Evolutionary conservation across 2,113 vertebrate species (phyloP), one percentile per base, ranked within the genome.

Genomic region (Chaetodon auriga): DNA sequence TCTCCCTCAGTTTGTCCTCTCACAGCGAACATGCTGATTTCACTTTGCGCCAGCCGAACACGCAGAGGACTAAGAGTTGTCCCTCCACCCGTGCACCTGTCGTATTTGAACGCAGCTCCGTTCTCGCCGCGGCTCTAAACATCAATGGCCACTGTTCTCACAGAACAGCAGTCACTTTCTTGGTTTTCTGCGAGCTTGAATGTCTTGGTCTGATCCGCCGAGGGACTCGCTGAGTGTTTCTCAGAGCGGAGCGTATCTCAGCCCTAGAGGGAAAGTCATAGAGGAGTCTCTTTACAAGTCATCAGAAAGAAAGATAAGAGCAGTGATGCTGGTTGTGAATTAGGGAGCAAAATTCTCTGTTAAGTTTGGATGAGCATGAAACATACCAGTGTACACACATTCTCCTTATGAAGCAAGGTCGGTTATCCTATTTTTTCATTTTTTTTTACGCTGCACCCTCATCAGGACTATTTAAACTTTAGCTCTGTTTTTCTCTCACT

Each of bases 141-240:
- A 88, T 91, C 91, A 85, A 73, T 76, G 60, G 82, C 55, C 80
- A 38, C 62, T 41, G 11, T 78, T 74, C 65, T 83, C 83, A 16
- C 74, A 53, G 43, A 64, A 16, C 81, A 78, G 45, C 25, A 68
- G 64, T 71, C 81, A 74, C 83, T 53, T 86, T 63, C 76, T 68
- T 75, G 69, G 58, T 75, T 83, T 73, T 46, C 58, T 3, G 5
- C 2, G 6, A 11, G 16, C 53, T 61, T 61, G 45, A 63, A 68
- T 15, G 57, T 79, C 48, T 81, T 30, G 54, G 77, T 72, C 51
- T 86, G 78, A 91, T 87, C 75, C 16, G 10, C 80, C 57, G 43
- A 21, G 83, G 80, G 80, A 83, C 73, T 68, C 1, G 25, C 36
- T 43, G 53, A 78, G 75, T 58, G 68, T 79, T 77, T 86, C 78